These are phyloP conservation scores for Onychomys arenicola DNA, from an alignment of 2,797 vertebrate species.

Conservation along the genomic window DNA sequence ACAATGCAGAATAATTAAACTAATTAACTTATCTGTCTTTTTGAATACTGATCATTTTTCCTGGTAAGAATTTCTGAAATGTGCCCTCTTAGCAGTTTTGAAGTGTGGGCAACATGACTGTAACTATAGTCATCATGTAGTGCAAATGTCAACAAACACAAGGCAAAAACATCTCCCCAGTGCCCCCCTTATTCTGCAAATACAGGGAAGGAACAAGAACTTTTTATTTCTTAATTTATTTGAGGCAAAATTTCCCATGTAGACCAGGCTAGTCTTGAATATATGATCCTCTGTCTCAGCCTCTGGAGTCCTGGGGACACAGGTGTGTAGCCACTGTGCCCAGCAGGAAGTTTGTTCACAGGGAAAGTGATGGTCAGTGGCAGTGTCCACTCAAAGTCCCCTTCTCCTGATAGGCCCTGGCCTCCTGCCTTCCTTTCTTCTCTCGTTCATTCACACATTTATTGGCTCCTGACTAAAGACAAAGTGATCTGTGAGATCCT, in stretches of 20 bases:
- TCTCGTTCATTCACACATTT: not conserved
- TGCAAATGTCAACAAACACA: not conserved
- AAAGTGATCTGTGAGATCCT: not conserved
- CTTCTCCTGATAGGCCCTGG: not conserved
- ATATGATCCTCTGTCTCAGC: not conserved
- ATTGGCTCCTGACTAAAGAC: not conserved
- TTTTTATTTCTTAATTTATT: not conserved
- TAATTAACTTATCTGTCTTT: not conserved
- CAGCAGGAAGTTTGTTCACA: not conserved
- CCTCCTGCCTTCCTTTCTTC: not conserved
- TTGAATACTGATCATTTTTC: not conserved
- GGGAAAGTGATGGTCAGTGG: not conserved
- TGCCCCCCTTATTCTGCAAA: not conserved
- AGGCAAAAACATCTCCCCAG: not conserved
- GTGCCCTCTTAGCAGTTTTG: not conserved
- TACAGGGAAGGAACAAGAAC: not conserved
- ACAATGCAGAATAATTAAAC: not conserved
- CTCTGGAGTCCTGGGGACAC: not conserved
- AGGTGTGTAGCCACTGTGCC: not conserved
- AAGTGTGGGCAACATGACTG: not conserved
- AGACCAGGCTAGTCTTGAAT: not conserved
- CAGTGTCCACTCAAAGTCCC: not conserved
- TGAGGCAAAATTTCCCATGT: not conserved
- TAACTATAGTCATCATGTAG: not conserved
- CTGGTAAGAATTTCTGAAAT: not conserved